Evolutionary conservation across 2,888 invertebrate genomes (phyloP), one percentile per base, ranked within the genome.

Genomic region (Branchellion lobata): DNA sequence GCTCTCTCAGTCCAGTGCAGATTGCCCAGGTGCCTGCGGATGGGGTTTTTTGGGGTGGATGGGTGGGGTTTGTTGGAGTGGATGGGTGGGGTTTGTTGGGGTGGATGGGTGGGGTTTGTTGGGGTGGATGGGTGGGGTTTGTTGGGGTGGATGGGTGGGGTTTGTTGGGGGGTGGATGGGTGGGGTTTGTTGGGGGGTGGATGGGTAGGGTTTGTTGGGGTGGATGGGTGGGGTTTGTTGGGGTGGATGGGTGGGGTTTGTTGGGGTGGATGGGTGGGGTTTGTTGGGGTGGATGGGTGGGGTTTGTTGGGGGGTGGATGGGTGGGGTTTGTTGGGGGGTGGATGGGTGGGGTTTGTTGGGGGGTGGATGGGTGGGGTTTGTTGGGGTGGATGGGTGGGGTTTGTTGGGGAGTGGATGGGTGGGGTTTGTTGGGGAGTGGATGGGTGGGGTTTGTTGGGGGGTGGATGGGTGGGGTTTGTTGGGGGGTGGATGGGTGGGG

Each of bases 1-100:
- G 69, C 8, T 2, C 31, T 11, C 29, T 29, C 29, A 31, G 33
- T 69, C 27, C 5, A 11, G 69, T 69, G 29, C 27, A 69, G 27
- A 69, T 69, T 21, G 69, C 69, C 29, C 69, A 69, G 27, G 69
- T 69, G 33, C 53, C 27, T 51, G 8, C 31, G 47, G 1, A 51
- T 47, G 57, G 29, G 47, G 33, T 51, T 53, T 1, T 75, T 75
- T 14, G 75, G 47, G 47, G 18, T 8, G 47, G 47, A 47, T 47
- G 8, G 8, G 8, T 47, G 47, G 8, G 18, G 8, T 47, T 47
- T 47, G 8, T 47, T 47, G 47, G 8, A 14, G 47, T 14, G 47
- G 47, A 47, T 47, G 61, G 61, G 21, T n/a, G 21, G 61, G 3
- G 61, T 5, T 57, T 5, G 61, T 18, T 8, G 21, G 3, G 61